Evolutionary conservation across 1,140 invertebrate genomes (phyloP), one percentile per base, ranked within the genome.

Genomic region (Meteorus sp.): DNA sequence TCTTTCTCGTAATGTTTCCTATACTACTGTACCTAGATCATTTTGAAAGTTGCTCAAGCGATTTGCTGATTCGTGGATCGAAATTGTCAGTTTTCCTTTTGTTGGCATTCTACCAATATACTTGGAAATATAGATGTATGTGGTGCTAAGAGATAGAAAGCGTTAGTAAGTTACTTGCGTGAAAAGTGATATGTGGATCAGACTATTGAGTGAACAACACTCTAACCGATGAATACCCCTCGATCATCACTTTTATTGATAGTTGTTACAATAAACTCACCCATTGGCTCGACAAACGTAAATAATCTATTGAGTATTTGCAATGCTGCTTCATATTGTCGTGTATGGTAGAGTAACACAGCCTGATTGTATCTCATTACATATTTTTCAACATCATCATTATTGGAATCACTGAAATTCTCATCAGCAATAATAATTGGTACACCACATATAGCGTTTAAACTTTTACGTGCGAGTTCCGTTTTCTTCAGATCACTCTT

Each of bases 331-430:
- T 85, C 86, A 72, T 91, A 92, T 71, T 95, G 89, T 56, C 85
- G 84, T 0, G 88, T 85, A 66, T 93, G 90, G 74, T 89, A 95
- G 2, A 92, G 81, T 7, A 94, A 68, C 1, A 95, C 85, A 1
- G 92, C 91, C 69, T 93, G 89, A 74, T 94, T 95, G 71, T 90
- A 95, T 44, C 86, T 83, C 15, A 85, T 76, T 67, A 89, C 83
- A 68, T 86, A 88, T 63, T 87, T 86, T 57, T 89, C 87, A 8
- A 89, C 84, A 75, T 90, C 88, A 56, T 88, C 86, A n/a, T 83
- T 64, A 59, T 81, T 81, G 19, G 35, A 3, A 39, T 87, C 83
- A 8, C 79, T 75, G 52, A 84, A 74, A 15, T 71, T 64, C 22
- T 79, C 76, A n/a, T 78, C 71, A 13, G 52, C 44, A 20, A 23